A percentile compares a stretch with the other conserved stretches of the same genome.
phyloP scores from a whole-genome alignment of 2,113 vertebrate species.

The Pteropus alecto region DNA sequence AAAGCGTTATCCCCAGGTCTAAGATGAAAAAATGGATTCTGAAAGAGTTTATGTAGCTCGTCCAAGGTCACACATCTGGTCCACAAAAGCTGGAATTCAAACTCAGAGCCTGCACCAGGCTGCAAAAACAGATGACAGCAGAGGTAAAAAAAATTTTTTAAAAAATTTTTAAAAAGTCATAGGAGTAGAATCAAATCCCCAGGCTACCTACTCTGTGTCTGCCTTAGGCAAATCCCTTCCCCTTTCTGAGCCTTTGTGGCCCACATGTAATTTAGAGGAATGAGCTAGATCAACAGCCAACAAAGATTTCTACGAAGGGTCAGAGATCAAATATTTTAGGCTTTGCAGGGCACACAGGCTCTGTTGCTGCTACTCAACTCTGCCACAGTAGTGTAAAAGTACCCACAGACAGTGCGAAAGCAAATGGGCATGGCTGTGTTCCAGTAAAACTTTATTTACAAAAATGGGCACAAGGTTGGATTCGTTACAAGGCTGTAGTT shows the following conservation, averaged over 20 bases:
- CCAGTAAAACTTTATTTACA: conserved; percentile 43
- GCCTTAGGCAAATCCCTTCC: background rate
- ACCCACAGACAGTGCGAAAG: background rate
- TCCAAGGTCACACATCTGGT: background rate
- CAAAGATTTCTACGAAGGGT: background rate
- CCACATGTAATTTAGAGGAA: background rate
- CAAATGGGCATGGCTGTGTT: background rate
- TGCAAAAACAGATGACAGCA: background rate
- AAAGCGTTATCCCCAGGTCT: background rate
- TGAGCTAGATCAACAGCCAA: background rate
- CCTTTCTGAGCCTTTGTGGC: background rate
- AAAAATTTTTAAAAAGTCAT: background rate
- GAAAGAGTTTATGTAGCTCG: background rate
- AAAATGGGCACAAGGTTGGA: background rate
- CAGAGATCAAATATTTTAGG: background rate
- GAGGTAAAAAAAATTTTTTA: too few relatives aligned
- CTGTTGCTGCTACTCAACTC: background rate
- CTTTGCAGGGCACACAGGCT: background rate
- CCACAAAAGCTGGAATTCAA: background rate
- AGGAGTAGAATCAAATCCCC: background rate
- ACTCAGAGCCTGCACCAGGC: background rate
- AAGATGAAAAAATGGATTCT: background rate
- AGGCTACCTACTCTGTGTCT: background rate
- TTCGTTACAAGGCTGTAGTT: background rate
- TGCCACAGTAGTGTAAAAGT: background rate